Evolutionary conservation across 2,888 invertebrate species (phyloP), one percentile per base, ranked within the genome.

Genomic region (Eupithecia tripunctaria): DNA sequence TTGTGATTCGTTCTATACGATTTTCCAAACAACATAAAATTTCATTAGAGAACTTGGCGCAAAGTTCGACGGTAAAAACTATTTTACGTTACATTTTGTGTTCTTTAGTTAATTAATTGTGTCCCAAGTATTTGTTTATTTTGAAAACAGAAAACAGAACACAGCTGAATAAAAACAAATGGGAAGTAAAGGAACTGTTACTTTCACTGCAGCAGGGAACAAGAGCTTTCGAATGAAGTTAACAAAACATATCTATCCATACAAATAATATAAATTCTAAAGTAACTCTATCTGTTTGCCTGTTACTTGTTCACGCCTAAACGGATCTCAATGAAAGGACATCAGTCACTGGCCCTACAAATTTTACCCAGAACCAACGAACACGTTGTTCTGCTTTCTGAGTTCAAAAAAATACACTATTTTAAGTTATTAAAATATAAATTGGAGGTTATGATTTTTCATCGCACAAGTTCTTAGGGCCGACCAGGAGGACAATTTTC

Each of bases 11-110:
- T 59, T 12, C 8, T 15, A 32, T 25, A 43, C 27, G 65, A 51
- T 65, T 25, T 56, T 56, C n/a, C n/a, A 67, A 60, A 67, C n/a
- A 21, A 43, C 41, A 64, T n/a, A 12, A n/a, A 2, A 41, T 41
- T 59, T 27, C 21, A 56, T 67, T 10, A 41, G 15, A 15, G 65
- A 27, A 59, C 43, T 14, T 27, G 2, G 59, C 27, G 27, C 27
- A 27, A 27, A 27, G 59, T 25, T 25, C 7, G 7, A 27, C 27
- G 59, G 14, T 51, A 3, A 21, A 5, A 56, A 21, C 21, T 21
- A 12, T 25, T 56, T 56, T 56, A 56, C 56, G 25, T 25, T 25
- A 12, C 6, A 56, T 56, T 25, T 1, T 51, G 25, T 56, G 14
- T 25, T 47, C 18, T 43, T 41, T 41, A 43, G 18, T 43, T 38